Evolutionary conservation across 2,797 vertebrate genomes (phyloP), one percentile per base, ranked within the genome.

Genomic region (Macroramphosus scolopax): DNA sequence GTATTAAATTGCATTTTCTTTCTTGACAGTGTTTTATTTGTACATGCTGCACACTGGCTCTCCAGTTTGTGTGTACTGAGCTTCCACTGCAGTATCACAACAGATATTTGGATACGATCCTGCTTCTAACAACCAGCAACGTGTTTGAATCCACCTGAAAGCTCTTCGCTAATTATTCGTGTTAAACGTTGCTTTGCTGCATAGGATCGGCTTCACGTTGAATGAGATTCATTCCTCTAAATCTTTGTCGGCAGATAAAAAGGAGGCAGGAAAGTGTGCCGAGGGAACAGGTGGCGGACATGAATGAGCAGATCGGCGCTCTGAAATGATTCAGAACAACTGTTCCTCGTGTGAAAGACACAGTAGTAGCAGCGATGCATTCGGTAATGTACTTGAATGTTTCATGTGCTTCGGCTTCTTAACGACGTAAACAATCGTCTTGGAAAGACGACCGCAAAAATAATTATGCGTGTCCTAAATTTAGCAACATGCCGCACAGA

Each of bases 401-500:
- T 78, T 68, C 44, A 68, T 59, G 51, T 52, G n/a, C 18, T 25
- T 48, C 40, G 42, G 38, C 43, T 44, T 37, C 71, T 63, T 48
- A 33, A 63, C 69, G 58, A 81, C 60, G 59, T 71, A 70, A 77
- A 75, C 63, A 77, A 67, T 63, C 11, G 40, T 47, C 31, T 17
- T 25, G 45, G 52, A 75, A 10, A 17, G 15, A 17, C 20, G n/a
- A n/a, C n/a, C 15, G 16, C 12, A 43, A 42, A 15, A 29, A 20
- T 65, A 59, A 31, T 20, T 22, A 32, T 6, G 29, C n/a, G 4
- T 36, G 52, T 35, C 70, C 80, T 84, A 85, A 78, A 83, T 81
- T 70, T 81, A 79, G 81, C 57, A 25, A 38, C 32, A 32, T 59
- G 73, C 72, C 67, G 66, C 72, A 68, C 7, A 48, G 16, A 40